Percentiles rank a stretch among this genome's conserved stretches.
These are phyloP conservation scores for Diorhabda carinulata DNA, from an alignment of 1,140 invertebrate genomes.

Conservation along the genomic window DNA sequence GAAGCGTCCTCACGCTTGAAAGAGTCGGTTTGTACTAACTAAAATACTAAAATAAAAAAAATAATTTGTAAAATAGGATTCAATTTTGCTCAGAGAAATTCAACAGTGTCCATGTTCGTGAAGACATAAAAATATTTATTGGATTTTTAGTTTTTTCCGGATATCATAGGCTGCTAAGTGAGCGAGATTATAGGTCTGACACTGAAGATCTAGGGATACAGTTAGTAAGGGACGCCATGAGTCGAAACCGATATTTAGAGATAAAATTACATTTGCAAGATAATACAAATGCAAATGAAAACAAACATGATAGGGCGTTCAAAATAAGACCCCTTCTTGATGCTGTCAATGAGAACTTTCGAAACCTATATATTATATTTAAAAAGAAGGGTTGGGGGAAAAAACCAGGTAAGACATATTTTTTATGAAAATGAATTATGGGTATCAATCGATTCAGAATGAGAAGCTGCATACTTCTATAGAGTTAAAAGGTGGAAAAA, in stretches of 20 bases:
- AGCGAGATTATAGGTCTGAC: conserved; percentile 23
- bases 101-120: too few relatives aligned
- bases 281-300: conserved; percentile 32
- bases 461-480: too few relatives aligned
- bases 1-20: too few relatives aligned
- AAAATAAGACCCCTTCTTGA: conserved; percentile 38
- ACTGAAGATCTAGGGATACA: conserved; percentile 17
- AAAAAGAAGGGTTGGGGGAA: too few relatives aligned
- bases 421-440: too few relatives aligned
- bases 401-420: too few relatives aligned
- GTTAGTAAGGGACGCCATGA: conserved; percentile 26
- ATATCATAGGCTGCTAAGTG: conserved; percentile 8
- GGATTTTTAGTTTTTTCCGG: conserved; percentile 25
- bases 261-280: conserved; percentile 21
- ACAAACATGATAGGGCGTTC: conserved; percentile 39
- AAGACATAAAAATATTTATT: conserved; percentile 22
- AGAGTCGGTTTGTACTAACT: too few relatives aligned
- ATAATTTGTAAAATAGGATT: too few relatives aligned
- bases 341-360: conserved; percentile 42
- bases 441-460: too few relatives aligned
- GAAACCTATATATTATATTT: background rate
- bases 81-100: too few relatives aligned
- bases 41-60: too few relatives aligned
- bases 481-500: too few relatives aligned
- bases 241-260: conserved; percentile 22